Evolutionary conservation across 2,888 invertebrate genomes (phyloP).

Genomic region (Pedicia rivosa): DNA sequence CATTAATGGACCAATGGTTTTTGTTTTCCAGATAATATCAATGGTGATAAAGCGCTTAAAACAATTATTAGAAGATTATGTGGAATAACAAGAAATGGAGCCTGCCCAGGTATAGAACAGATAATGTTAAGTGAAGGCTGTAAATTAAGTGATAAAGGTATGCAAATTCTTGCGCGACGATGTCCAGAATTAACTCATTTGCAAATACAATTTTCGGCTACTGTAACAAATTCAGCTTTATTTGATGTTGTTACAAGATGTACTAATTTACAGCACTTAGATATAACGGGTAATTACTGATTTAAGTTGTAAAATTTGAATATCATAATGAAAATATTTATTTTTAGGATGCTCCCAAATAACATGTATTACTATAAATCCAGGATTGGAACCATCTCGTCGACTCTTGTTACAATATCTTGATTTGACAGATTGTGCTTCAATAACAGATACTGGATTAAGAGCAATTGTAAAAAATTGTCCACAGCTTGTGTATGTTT

Average conservation of each 20-base stretch:
- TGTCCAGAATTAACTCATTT: conserved; percentile 71
- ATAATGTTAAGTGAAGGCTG: conserved; percentile 51
- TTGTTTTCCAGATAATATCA: conserved; percentile 14
- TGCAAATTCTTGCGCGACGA: conserved; percentile 55
- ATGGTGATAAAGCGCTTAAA: conserved; percentile 48
- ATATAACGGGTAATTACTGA: conserved; percentile 53
- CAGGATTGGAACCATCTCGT: conserved; percentile 44
- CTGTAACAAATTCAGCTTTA: conserved; percentile 59
- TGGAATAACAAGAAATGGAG: conserved; percentile 47
- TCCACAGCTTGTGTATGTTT: conserved; percentile 72
- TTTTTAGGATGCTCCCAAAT: conserved; percentile 55
- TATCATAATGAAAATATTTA: conserved; percentile 13
- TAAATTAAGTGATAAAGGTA: conserved; percentile 59
- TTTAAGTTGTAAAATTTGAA: background rate
- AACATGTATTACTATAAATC: conserved; percentile 57
- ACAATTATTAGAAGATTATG: conserved; percentile 46
- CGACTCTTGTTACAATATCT: conserved; percentile 68
- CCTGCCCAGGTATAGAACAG: conserved; percentile 48
- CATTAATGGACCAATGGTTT: background rate
- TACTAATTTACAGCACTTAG: conserved; percentile 66
- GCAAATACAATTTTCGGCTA: conserved; percentile 57
- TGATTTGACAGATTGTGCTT: conserved; percentile 79
- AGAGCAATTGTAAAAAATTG: conserved; percentile 73
- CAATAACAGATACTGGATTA: conserved; percentile 70
- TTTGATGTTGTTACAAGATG: conserved; percentile 66